Evolutionary conservation across 2,113 vertebrate genomes (phyloP).

Genomic region (Ceyx margarethae): DNA sequence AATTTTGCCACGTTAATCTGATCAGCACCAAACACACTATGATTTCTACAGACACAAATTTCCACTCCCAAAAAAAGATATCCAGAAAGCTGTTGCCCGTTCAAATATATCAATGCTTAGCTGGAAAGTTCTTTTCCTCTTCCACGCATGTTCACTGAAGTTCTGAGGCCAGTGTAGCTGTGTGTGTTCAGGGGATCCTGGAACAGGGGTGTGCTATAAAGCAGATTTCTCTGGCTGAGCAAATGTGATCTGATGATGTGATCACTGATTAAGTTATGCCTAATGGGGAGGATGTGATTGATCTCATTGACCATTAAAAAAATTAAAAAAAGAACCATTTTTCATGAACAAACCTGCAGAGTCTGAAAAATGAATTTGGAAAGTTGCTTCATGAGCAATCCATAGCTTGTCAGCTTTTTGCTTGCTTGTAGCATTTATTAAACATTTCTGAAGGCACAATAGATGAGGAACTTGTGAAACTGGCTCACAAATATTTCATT

Average conservation of each 20-base stretch:
- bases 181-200: not conserved
- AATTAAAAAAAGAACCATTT: not conserved
- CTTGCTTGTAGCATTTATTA: not conserved
- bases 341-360: not conserved
- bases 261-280: slow-evolving; percentile 7
- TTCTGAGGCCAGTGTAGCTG: not conserved
- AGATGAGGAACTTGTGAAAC: not conserved
- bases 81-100: not conserved
- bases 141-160: not conserved
- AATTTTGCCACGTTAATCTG: slow-evolving; percentile 70
- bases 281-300: not conserved
- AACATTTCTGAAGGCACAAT: not conserved
- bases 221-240: not conserved
- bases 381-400: not conserved
- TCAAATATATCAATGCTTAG: not conserved
- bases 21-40: slow-evolving; percentile 34
- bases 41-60: slow-evolving; percentile 2
- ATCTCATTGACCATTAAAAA: not conserved
- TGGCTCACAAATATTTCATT: not conserved
- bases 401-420: not conserved
- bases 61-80: not conserved
- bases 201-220: not conserved
- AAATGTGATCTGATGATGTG: not conserved
- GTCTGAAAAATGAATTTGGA: not conserved
- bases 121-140: not conserved